Base-by-base conservation (phyloP, 1,140 invertebrate species). In the Dendroctonus ponderosae region DNA sequence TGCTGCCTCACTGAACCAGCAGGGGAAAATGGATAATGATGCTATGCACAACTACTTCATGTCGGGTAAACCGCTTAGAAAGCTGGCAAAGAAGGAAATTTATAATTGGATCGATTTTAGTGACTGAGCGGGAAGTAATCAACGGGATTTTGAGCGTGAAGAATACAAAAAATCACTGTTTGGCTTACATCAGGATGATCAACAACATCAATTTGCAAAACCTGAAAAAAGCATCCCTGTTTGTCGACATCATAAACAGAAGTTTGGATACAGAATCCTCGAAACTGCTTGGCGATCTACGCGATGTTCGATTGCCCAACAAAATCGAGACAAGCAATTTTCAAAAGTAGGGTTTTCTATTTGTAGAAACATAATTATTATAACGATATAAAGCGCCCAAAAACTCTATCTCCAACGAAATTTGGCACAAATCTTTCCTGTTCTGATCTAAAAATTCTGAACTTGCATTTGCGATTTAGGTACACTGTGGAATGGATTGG, bases 1-100 rank as follows among this genome's bases (percentile, higher is more conserved):
- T 0, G 89, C 95, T 0, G 86, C 89, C 37, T 92, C 92, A 3
- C 82, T 97, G 9, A 93, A 87, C 72, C 90, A 91, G 53, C 83
- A 85, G 69, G 93, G 91, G 4, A 93, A 92, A 80, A 91, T 99
- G 75, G 90, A 91, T 74, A 89, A 94, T 72, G 95, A 98, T 52
- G 90, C 90, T 11, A 96, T 96, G 87, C 96, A 99, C 73, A 98
- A 98, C 80, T 99, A 98, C 80, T 97, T 97, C 75, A 98, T 98
- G 96, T 98, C 96, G 63, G 95, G 94, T 97, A 83, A 50, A 52
- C 15, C 38, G 12, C 1, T 41, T 43, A 44, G 12, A 42, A 62
- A 50, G 12, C 12, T 26, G 26, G 26, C 26, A 26, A 26, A 26
- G 26, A 26, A 26, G n/a, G 5, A 51, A 62, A 59, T 2, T 59